Base-by-base conservation (phyloP, 2,888 invertebrate genomes). In the Ennomos quercinarius region DNA sequence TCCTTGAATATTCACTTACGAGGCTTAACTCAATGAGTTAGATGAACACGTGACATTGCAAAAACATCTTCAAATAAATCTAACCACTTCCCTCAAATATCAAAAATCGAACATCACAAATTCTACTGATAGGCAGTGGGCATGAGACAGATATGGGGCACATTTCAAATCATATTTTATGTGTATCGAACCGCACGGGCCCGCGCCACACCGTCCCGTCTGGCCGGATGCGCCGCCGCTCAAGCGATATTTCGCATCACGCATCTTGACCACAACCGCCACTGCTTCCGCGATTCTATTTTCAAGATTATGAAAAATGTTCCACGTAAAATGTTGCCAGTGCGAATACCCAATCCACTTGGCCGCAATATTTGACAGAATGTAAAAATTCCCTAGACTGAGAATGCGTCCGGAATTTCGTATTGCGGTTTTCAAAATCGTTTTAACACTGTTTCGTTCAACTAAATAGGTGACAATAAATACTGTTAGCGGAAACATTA, bases 221-320 rank as follows among this genome's bases (percentile, higher is more conserved):
- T 40, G 55, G 35, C 55, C 47, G 51, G 60, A 61, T 40, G 40
- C 51, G 39, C 8, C 46, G 34, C 45, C 59, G 46, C n/a, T 55
- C 46, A 27, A 51, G 50, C 60, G 55, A 61, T 47, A 48, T 61
- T 46, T 38, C 49, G 41, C 49, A 61, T 61, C 67, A 73, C 78
- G 74, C 76, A 73, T 76, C 77, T 77, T 78, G 72, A 74, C 70
- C 71, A 59, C 68, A 68, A 27, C 27, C 36, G 53, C 35, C 11
- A 13, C 48, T 48, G 61, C 63, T 59, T 63, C 60, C 59, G 54
- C 27, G 55, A 64, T 67, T 61, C 62, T 59, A 61, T 62, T 59
- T 67, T 49, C 53, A 59, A 66, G 61, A 64, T n/a, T 56, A 65
- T 65, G 55, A 61, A 54, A 55, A 51, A 52, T 61, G 55, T 55